Conservation (phyloP, 2,113 vertebrate genomes). For the Cacatua alba region DNA sequence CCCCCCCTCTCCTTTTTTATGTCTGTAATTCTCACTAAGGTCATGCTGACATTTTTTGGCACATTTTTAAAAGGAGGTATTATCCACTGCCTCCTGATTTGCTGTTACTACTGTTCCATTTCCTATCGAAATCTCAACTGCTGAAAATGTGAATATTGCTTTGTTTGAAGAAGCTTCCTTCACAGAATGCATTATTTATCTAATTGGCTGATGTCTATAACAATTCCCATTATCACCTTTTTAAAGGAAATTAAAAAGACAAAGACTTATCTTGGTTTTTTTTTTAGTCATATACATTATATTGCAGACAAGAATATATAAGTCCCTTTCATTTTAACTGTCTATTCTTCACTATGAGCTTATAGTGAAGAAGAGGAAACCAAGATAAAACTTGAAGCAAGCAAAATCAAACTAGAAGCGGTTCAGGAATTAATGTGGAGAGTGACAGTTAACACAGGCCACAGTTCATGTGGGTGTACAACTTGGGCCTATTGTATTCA, state of each 20-base stretch:
- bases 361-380: not conserved
- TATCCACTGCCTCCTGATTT: not conserved
- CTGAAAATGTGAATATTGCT: not conserved
- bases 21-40: not conserved
- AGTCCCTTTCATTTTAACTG: not conserved
- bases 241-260: not conserved
- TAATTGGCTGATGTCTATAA: not conserved
- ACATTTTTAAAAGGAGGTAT: not conserved
- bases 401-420: not conserved
- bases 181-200: slow-evolving; percentile 1
- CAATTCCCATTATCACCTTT: not conserved
- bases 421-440: not conserved
- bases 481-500: not conserved
- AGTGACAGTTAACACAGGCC: not conserved
- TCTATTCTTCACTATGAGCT: not conserved
- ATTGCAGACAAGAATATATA: not conserved
- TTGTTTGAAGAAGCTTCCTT: slow-evolving; percentile 19
- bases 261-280: not conserved
- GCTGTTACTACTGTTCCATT: not conserved
- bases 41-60: not conserved
- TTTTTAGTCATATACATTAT: not conserved
- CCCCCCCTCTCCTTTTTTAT: not conserved
- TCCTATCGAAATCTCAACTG: not conserved
- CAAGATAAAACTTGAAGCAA: not conserved
- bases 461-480: not conserved